Evolutionary conservation across 2,797 vertebrate species (phyloP), one percentile per base, ranked within the genome.

Genomic region (Silurus lanzhouensis): DNA sequence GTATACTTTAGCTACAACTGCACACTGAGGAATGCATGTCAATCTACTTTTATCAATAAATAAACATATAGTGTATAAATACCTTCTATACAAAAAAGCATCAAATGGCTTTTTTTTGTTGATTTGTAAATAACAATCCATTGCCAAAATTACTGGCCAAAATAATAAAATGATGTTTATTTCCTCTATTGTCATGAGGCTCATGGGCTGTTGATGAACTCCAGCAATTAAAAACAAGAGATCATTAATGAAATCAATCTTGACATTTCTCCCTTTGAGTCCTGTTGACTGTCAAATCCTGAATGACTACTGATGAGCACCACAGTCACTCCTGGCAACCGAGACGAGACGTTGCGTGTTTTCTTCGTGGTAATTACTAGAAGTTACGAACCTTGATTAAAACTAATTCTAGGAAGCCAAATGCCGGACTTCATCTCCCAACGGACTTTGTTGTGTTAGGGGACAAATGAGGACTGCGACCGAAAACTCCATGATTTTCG

Each of bases 251-350:
- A 52, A 71, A 79, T 64, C 9, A 72, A 85, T 66, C 60, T 25
- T 80, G 60, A 79, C 38, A 66, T 58, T 66, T 82, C 60, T 67
- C 46, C 46, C 38, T 10, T 17, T 55, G 25, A n/a, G n/a, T 81
- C 48, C 52, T 25, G n/a, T 10, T 81, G 20, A 48, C 31, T 72
- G 27, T 5, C 31, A 60, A 83, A 83, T 22, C 27, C 25, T 22
- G 44, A 64, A 75, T 19, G 57, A 72, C 19, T 63, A 38, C 71
- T 48, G 52, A 64, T 31, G 55, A 58, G 55, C 20, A 76, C 17
- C n/a, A 25, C 22, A 83, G 85, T 87, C 70, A 80, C 82, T 71
- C 77, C 76, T 57, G 74, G 76, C 85, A 87, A 80, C 82, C 82
- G 83, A 68, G n/a, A 17, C 25, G 0, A 87, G 76, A 87, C 68